These are phyloP conservation scores for Rhyacophila brunnea DNA, from an alignment of 1,140 invertebrate genomes.

Conservation along the genomic window DNA sequence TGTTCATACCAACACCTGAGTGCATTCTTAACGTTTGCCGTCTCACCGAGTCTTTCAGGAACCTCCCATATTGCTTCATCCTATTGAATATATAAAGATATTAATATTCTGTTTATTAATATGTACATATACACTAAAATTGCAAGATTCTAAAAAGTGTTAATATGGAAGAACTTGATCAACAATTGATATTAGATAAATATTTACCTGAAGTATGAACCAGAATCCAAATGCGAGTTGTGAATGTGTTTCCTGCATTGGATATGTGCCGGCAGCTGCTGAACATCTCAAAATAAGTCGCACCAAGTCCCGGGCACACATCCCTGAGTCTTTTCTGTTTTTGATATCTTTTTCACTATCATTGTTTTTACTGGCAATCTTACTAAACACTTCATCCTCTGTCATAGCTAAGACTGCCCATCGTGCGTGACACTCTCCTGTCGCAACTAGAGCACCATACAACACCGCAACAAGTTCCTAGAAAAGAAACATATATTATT, in stretches of 20 bases:
- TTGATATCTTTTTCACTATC: constrained; percentile 20
- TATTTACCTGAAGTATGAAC: constrained; percentile 78
- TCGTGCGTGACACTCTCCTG: constrained; percentile 46
- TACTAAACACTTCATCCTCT: constrained; percentile 33
- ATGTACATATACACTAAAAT: no score
- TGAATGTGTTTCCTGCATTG: constrained; percentile 79
- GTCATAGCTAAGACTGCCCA: constrained; percentile 44
- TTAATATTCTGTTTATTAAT: no score
- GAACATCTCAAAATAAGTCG: constrained; percentile 71
- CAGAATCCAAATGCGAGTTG: constrained; percentile 86
- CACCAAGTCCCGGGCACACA: constrained; percentile 50
- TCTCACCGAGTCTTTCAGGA: constrained; percentile 10
- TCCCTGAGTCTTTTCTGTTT: constrained; percentile 7
- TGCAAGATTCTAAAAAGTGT: no score
- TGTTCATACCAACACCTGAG: constrained; percentile 36
- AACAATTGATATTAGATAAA: no score
- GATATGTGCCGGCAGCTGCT: constrained; percentile 77
- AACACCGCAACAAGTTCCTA: constrained; percentile 49
- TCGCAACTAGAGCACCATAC: constrained; percentile 46
- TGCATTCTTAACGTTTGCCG: constrained; percentile 11
- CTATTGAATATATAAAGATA: no score
- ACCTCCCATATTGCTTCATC: constrained; percentile 24
- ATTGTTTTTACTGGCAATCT: neutral
- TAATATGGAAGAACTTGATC: no score
- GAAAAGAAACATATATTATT: no score